These are phyloP conservation scores for Aurelia aurita DNA, from an alignment of 30 jellyfish, hydroid and myxozoan species.

Conservation along the genomic window DNA sequence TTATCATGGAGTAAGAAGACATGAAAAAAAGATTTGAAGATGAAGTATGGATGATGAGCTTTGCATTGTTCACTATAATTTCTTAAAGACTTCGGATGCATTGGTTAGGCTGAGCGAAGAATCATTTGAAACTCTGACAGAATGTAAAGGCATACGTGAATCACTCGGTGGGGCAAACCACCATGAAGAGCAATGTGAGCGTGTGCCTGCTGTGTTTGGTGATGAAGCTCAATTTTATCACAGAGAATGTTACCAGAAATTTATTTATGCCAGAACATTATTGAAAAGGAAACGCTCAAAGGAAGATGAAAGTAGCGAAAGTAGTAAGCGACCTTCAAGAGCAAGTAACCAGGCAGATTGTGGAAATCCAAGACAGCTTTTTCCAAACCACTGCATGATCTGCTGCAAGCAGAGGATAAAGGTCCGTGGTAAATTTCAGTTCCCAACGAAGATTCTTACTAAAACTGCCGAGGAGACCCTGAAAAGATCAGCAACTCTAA, in stretches of 20 bases:
- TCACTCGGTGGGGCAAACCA: slow-evolving; percentile 14
- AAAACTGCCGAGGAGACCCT: slow-evolving; percentile 5
- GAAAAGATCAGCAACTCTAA: neutral
- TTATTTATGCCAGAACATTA: slow-evolving; percentile 37
- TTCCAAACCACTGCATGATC: slow-evolving; percentile 7
- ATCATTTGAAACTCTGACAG: slow-evolving; percentile 19
- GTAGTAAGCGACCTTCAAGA: slow-evolving; percentile 22
- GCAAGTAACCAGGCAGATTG: neutral
- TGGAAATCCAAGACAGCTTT: slow-evolving; percentile 2
- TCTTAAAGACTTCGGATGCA: slow-evolving; percentile 4
- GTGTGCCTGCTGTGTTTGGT: slow-evolving; percentile 13
- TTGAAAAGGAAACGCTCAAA: slow-evolving; percentile 13
- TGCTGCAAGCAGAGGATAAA: neutral
- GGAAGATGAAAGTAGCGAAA: slow-evolving; percentile 8
- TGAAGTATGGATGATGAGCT: no score
- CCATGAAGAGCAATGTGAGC: slow-evolving; percentile 19
- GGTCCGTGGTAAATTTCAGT: slow-evolving; percentile 6
- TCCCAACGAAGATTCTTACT: slow-evolving; percentile 3
- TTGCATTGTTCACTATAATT: slow-evolving; percentile 19
- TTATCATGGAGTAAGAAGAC: slow-evolving; percentile 1
- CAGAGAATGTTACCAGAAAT: slow-evolving; percentile 40
- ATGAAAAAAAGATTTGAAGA: neutral
- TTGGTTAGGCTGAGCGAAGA: slow-evolving; percentile 4
- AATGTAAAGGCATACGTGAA: slow-evolving; percentile 24
- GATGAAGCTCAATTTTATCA: slow-evolving; percentile 16